Percentiles rank a stretch among this genome's conserved stretches.
phyloP scores from a whole-genome alignment of 2,888 invertebrate genomes.

The Trichogramma evanescens region DNA sequence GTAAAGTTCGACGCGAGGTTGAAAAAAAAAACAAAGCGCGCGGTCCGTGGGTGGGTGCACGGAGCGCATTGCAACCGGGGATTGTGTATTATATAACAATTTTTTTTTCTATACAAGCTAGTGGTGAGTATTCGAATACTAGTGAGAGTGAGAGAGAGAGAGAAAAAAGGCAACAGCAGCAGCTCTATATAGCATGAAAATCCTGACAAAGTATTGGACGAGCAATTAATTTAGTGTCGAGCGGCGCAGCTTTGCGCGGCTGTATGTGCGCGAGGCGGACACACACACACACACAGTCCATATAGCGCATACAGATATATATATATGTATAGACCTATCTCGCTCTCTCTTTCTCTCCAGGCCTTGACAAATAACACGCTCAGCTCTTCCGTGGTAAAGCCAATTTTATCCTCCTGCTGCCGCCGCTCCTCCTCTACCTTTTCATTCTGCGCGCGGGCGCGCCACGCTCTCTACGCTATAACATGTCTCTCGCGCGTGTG shows the following conservation, averaged over 20 bases:
- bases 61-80: too few species aligned
- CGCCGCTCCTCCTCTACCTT: background rate
- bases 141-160: conserved; percentile 1
- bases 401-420: conserved; percentile 3
- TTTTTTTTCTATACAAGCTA: too few species aligned
- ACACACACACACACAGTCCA: too few species aligned
- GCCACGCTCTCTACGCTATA: background rate
- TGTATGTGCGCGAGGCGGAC: background rate
- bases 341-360: too few species aligned
- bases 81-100: too few species aligned
- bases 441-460: background rate
- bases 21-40: too few species aligned
- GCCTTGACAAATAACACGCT: conserved; percentile 14
- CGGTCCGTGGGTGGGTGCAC: too few species aligned
- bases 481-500: too few species aligned
- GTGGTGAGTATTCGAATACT: background rate
- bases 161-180: conserved; percentile 2
- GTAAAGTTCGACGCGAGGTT: too few species aligned
- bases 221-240: conserved; percentile 34
- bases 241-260: conserved; percentile 26
- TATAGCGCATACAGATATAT: too few species aligned
- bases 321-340: too few species aligned
- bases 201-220: conserved; percentile 30
- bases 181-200: conserved; percentile 19
- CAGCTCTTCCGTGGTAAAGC: conserved; percentile 7